These are phyloP conservation scores for Thunnus thynnus DNA, from an alignment of 2,113 vertebrate species.

Conservation along the genomic window DNA sequence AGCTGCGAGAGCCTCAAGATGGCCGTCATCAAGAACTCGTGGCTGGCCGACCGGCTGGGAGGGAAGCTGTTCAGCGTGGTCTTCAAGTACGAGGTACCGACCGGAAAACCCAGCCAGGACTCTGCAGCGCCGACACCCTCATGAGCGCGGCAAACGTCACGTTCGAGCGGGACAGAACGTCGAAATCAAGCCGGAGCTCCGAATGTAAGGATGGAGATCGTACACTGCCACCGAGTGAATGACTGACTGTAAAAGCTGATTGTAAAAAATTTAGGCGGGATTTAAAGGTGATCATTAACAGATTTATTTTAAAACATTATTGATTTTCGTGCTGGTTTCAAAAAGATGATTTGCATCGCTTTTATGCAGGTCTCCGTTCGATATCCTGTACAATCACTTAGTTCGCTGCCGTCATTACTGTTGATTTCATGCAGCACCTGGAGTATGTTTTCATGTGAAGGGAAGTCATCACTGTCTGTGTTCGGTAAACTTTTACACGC, in stretches of 20 bases:
- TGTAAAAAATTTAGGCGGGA: conserved; percentile 29
- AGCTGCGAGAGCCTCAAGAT: conserved; percentile 97
- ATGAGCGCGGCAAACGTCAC: background rate
- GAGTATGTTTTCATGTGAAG: background rate
- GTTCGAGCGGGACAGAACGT: background rate
- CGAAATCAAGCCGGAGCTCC: conserved; percentile 10
- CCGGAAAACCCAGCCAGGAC: conserved; percentile 53
- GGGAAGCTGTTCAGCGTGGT: conserved; percentile 98
- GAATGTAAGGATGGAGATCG: conserved; percentile 61
- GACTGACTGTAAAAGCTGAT: conserved; percentile 50
- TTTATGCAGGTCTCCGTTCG: conserved; percentile 24
- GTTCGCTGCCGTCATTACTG: conserved; percentile 12
- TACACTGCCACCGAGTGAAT: conserved; percentile 43
- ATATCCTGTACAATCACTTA: conserved; percentile 14
- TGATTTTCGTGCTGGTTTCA: conserved; percentile 38
- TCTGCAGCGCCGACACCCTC: background rate
- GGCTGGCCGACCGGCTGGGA: conserved; percentile 96
- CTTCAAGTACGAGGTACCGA: conserved; percentile 96
- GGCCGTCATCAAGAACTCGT: conserved; percentile 97
- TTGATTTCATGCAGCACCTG: conserved; percentile 11
- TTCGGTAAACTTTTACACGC: background rate
- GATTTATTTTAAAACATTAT: conserved; percentile 6
- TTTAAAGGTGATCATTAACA: conserved; percentile 37
- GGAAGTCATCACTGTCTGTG: background rate
- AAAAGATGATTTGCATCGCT: conserved; percentile 4